Evolutionary conservation across 2,797 vertebrate species (phyloP).

Genomic region (Enteromius viviparus): DNA sequence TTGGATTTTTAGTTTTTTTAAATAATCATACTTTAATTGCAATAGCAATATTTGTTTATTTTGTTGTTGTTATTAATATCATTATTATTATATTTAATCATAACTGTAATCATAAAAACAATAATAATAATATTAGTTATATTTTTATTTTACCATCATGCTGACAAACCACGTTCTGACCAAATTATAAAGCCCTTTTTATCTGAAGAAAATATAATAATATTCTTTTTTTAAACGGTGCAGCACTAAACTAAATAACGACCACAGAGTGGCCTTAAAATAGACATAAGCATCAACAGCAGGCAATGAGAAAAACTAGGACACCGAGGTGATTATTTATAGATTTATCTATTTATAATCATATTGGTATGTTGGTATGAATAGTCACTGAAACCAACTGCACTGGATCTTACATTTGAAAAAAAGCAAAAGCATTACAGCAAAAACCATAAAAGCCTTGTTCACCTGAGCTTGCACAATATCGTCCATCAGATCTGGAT

Average conservation of each 20-base stretch:
- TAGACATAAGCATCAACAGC: slow-evolving; percentile 7
- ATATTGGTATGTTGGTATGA: background rate
- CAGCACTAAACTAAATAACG: background rate
- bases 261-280: background rate
- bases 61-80: no score
- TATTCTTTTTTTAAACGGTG: background rate
- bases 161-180: background rate
- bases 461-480: slow-evolving; percentile 89
- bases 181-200: background rate
- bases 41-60: background rate
- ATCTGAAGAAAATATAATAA: background rate
- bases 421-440: background rate
- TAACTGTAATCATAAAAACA: background rate
- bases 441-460: background rate
- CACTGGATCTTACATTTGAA: background rate
- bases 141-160: background rate
- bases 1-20: background rate
- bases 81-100: no score
- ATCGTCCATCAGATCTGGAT: slow-evolving; percentile 86
- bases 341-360: slow-evolving; percentile 26
- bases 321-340: slow-evolving; percentile 27
- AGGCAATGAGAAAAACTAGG: slow-evolving; percentile 10
- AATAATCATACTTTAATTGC: background rate
- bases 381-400: background rate
- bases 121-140: background rate